phyloP scores from a whole-genome alignment of 2,113 vertebrate species.

The Brachypteracias leptosomus region DNA sequence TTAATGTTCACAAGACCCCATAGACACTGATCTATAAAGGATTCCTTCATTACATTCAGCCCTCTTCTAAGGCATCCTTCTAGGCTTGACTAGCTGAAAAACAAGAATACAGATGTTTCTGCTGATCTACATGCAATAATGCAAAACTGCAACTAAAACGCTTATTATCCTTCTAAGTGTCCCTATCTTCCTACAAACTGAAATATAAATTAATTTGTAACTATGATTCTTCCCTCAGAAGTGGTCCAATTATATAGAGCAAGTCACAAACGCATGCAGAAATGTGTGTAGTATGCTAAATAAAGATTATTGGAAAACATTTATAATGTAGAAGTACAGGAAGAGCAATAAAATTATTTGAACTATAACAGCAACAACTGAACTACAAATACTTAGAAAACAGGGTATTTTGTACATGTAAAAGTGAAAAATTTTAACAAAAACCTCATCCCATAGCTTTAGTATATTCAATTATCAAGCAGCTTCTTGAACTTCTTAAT shows the following conservation, averaged over 20 bases:
- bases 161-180: background rate
- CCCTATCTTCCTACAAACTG: background rate
- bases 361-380: background rate
- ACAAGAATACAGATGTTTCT: background rate
- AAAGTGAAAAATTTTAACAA: background rate
- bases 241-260: background rate
- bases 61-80: background rate
- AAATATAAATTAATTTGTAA: background rate
- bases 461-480: background rate
- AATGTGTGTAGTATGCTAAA: background rate
- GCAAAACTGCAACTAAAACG: background rate
- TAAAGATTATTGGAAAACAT: background rate
- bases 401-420: background rate
- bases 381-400: background rate
- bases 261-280: background rate
- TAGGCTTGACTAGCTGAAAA: background rate
- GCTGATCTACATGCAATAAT: background rate
- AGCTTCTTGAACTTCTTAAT: background rate
- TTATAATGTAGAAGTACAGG: background rate
- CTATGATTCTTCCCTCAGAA: background rate
- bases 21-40: background rate
- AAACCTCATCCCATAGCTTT: background rate
- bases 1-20: too few species aligned
- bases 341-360: background rate
- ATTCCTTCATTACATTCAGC: background rate